Percentiles rank a stretch among this genome's conserved stretches.
phyloP scores from a whole-genome alignment of 1,140 invertebrate species.

The Diploscapter pachys region DNA sequence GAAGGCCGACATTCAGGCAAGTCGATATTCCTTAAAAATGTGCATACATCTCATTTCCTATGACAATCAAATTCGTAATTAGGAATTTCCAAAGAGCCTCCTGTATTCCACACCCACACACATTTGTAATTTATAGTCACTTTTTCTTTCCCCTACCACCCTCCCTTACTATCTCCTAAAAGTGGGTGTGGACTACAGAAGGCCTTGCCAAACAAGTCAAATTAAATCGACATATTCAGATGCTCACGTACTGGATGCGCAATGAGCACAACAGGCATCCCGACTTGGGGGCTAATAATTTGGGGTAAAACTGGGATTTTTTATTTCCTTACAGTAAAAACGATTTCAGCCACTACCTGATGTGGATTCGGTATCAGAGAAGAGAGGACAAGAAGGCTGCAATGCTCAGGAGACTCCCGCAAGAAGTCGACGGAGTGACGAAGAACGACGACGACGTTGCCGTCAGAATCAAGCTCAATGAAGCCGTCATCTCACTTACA shows the following conservation, averaged over 20 bases:
- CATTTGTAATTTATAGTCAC: too few species aligned
- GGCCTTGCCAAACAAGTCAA: too few species aligned
- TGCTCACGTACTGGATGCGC: conserved; percentile 53
- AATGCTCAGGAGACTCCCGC: conserved; percentile 35
- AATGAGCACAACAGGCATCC: conserved; percentile 41
- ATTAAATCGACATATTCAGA: conserved; percentile 9
- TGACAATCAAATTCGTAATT: too few species aligned
- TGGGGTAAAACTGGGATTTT: conserved; percentile 41
- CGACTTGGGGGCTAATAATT: conserved; percentile 49
- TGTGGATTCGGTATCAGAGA: conserved; percentile 54
- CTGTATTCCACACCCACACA: too few species aligned
- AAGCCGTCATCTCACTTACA: conserved; percentile 43
- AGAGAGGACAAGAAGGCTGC: conserved; percentile 39
- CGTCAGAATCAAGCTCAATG: conserved; percentile 46
- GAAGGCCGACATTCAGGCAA: conserved; percentile 7
- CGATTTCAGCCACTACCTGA: conserved; percentile 35
- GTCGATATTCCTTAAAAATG: too few species aligned
- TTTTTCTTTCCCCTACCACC: too few species aligned
- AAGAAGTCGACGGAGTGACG: conserved; percentile 45
- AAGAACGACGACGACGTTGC: conserved; percentile 43
- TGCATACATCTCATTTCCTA: too few species aligned
- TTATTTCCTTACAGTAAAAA: neutral
- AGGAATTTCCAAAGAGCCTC: too few species aligned
- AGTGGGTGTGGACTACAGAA: too few species aligned
- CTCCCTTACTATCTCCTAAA: too few species aligned